Conservation (phyloP, 2,797 vertebrate species). For the Anas bernieri region DNA sequence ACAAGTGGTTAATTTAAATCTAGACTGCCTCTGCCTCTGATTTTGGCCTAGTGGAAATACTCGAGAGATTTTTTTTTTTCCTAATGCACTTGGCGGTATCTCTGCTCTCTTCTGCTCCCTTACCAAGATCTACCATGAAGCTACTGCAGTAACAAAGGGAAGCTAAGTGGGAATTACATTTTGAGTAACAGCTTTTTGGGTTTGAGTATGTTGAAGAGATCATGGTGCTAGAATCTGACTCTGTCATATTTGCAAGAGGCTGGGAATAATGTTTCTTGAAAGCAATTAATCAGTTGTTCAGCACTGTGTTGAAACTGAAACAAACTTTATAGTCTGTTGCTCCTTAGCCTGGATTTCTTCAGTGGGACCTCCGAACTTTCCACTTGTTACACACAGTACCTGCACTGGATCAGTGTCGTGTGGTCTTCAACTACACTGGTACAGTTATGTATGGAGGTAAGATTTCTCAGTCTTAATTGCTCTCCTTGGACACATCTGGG, state of each 20-base stretch:
- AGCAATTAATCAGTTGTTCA: background rate
- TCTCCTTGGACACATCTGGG: background rate
- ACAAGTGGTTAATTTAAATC: background rate
- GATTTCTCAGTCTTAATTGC: background rate
- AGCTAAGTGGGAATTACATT: background rate
- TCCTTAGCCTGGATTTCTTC: constrained; percentile 78
- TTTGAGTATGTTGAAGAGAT: background rate
- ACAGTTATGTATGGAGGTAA: constrained; percentile 99
- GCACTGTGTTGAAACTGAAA: background rate
- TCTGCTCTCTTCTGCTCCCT: background rate
- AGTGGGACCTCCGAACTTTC: constrained; percentile 98
- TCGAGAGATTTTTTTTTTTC: background rate
- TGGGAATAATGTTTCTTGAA: background rate
- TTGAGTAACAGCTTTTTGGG: background rate
- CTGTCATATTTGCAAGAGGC: background rate
- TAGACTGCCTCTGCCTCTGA: background rate
- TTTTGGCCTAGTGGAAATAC: background rate
- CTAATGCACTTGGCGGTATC: background rate
- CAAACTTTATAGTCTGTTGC: background rate
- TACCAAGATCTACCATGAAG: background rate
- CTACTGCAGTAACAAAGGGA: background rate
- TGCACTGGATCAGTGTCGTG: constrained; percentile 96
- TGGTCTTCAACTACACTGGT: constrained; percentile 98
- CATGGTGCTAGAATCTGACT: background rate
- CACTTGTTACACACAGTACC: constrained; percentile 97